Percentiles rank a stretch among this genome's conserved stretches.
phyloP scores from a whole-genome alignment of 2,888 invertebrate genomes.

The Eustalomyia histrio region DNA sequence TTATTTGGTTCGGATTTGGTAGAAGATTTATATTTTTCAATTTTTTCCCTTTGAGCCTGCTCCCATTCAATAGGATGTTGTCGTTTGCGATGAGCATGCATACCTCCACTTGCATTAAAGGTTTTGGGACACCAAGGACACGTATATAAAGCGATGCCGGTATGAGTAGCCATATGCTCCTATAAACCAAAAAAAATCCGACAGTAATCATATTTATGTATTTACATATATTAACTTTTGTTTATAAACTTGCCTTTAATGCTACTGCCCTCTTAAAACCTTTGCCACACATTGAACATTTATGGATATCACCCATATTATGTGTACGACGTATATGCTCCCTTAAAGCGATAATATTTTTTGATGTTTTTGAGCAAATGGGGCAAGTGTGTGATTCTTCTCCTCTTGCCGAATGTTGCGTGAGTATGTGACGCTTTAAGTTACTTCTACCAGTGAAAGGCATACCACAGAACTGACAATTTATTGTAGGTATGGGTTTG shows the following conservation, averaged over 20 bases:
- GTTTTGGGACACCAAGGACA: constrained; percentile 77
- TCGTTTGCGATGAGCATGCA: constrained; percentile 78
- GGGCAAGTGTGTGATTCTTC: constrained; percentile 72
- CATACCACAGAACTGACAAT: constrained; percentile 74
- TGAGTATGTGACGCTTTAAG: constrained; percentile 73
- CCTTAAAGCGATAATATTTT: constrained; percentile 75
- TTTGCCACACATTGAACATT: constrained; percentile 76
- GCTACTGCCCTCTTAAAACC: constrained; percentile 74
- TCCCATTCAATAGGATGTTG: constrained; percentile 77
- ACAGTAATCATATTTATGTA: not conserved
- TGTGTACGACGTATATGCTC: constrained; percentile 77
- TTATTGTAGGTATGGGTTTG: constrained; percentile 70
- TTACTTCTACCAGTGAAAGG: constrained; percentile 68
- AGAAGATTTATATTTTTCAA: too few species aligned
- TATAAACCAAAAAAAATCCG: constrained; percentile 49
- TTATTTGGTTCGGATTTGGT: too few species aligned
- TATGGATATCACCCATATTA: constrained; percentile 69
- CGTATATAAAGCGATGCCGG: constrained; percentile 76
- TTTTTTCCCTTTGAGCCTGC: constrained; percentile 37
- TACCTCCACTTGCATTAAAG: constrained; percentile 77
- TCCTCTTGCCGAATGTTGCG: constrained; percentile 74
- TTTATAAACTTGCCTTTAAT: not conserved
- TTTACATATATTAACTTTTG: not conserved
- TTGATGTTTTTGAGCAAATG: constrained; percentile 75
- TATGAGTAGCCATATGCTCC: constrained; percentile 79